Percentiles rank a stretch among this genome's conserved stretches.
phyloP scores from a whole-genome alignment of 92 coral and sea anemone species.

The Micromussa lordhowensis region DNA sequence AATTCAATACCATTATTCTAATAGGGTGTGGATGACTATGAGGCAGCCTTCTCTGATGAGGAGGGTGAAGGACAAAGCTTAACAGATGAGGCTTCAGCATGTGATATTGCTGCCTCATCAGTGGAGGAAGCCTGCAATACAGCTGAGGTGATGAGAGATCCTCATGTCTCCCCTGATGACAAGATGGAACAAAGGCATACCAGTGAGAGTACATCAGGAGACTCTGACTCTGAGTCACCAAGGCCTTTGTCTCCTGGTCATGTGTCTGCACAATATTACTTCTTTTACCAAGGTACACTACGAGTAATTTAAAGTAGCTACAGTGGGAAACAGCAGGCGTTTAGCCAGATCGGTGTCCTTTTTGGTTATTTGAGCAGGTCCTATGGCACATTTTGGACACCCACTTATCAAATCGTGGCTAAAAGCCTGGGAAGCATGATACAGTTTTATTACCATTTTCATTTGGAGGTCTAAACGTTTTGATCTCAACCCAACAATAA shows the following conservation, averaged over 20 bases:
- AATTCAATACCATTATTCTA: background rate
- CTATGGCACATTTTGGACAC: too few species aligned
- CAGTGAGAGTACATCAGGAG: slow-evolving; percentile 39
- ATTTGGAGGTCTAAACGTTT: too few species aligned
- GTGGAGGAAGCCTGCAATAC: background rate
- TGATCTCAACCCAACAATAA: too few species aligned
- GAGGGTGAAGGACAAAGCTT: slow-evolving; percentile 32
- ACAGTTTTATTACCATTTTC: too few species aligned
- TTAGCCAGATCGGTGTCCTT: too few species aligned
- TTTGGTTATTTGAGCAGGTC: too few species aligned
- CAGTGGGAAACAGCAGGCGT: background rate
- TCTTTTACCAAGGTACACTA: slow-evolving; percentile 79
- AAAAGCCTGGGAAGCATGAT: too few species aligned
- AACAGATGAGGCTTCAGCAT: background rate
- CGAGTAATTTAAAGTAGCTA: background rate
- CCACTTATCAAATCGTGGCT: too few species aligned
- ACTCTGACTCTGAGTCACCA: slow-evolving; percentile 52
- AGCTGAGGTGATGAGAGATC: background rate
- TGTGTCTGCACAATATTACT: slow-evolving; percentile 48
- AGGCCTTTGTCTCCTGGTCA: slow-evolving; percentile 52
- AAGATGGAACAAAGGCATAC: slow-evolving; percentile 17
- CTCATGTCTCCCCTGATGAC: background rate
- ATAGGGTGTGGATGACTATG: slow-evolving; percentile 77
- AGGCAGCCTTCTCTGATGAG: slow-evolving; percentile 88
- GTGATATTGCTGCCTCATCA: background rate